Base-by-base conservation (phyloP, 2,113 vertebrate genomes). In the Penelope pileata region DNA sequence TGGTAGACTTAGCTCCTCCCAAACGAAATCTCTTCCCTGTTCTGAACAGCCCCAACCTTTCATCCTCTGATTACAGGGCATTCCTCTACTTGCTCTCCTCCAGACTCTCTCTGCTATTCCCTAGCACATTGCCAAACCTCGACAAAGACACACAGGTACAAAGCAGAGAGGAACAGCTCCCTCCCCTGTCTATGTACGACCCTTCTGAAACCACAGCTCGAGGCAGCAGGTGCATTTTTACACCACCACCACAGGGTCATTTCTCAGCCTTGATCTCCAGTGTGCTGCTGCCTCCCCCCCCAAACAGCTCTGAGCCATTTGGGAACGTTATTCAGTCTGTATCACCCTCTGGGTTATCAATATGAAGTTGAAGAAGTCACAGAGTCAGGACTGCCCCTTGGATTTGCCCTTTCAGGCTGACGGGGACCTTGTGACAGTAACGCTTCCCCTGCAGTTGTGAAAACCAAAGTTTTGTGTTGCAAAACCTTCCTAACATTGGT, bases 241-340 rank as follows among this genome's bases (percentile, higher is more conserved):
- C 56, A 43, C 10, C 56, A 40, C 42, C 27, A 24, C 23, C 42
- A 7, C 34, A 4, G 7, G 0, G 1, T 27, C 1, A 1, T 8
- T 50, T 32, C 14, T 14, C 42, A 58, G 23, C 32, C 17, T n/a
- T 4, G 2, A 43, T 53, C 43, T 34, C 64, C 64, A 72, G 26
- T 5, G 0, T 2, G 10, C 16, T 47, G 72, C 56, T 59, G 26
- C 29, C 38, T 73, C 75, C 60, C 45, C 30, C 24, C 23, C n/a
- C 18, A 10, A 3, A 17, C 1, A 23, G 51, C 36, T 72, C 50
- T 29, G 80, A 77, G 48, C 19, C 19, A 14, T 3, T 30, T 14
- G 38, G 1, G 2, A 30, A 40, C 1, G 1, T 60, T 5, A n/a
- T 16, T 7, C 17, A 1, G 8, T 15, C 54, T 2, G 10, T 8